Base-by-base conservation (phyloP, 2,113 vertebrate species). In the Columbina picui region DNA sequence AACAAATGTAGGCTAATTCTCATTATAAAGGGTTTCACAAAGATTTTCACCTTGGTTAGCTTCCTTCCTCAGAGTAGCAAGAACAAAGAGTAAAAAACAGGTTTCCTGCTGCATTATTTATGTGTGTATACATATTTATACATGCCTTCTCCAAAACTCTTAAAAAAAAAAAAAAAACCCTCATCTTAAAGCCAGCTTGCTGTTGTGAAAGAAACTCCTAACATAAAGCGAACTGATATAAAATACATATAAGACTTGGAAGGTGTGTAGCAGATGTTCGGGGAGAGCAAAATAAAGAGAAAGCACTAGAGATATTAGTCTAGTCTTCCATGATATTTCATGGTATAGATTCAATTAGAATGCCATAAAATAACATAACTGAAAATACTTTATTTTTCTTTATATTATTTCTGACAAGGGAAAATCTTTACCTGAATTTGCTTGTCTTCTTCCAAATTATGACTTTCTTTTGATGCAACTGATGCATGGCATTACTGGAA, bases 81-180 rank as follows among this genome's bases (percentile, higher is more conserved):
- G 64, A 84, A 91, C 68, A 78, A 59, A 76, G 41, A 65, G 64
- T 47, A 74, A 86, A 89, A 78, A 9, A 0, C 79, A 87, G 36
- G 61, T 84, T 93, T 95, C 83, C 92, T 95, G 83, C 52, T 93
- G 57, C 69, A 93, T 91, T 95, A 95, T 97, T 94, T 85, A 94
- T 96, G 34, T 84, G 49, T 78, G 6, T 96, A 87, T 95, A 60
- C 83, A 92, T 95, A 97, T 94, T 97, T 97, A 96, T 93, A 71
- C 29, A 36, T 43, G 22, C 59, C 70, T 86, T 80, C 52, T 94
- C 73, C 73, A 87, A 84, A 92, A 83, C 56, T 78, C 55, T 45
- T n/a, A 7, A 34, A 22, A 47, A 73, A 29, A 36, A 70, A 57
- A 15, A 13, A 43, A 45, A 14, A 49, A 38, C 13, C 21, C n/a